Evolutionary conservation across 2,797 vertebrate genomes (phyloP).

Genomic region (Crossoptilon crossoptilon): DNA sequence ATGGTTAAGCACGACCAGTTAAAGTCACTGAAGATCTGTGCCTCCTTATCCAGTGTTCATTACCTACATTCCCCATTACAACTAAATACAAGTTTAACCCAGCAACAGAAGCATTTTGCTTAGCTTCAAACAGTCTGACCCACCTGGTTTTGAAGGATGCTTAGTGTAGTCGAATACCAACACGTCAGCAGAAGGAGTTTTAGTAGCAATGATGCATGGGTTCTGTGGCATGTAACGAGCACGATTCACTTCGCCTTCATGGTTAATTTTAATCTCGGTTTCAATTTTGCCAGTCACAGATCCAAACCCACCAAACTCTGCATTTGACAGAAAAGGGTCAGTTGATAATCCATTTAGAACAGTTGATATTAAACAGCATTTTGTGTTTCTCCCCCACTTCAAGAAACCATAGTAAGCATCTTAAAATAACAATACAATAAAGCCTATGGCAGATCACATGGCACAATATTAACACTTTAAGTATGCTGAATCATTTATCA

Average conservation of each 20-base stretch:
- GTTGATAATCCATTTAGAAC: neutral
- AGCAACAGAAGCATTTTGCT: neutral
- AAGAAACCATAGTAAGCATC: neutral
- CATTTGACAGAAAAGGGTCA: neutral
- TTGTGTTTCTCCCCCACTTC: neutral
- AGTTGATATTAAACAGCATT: neutral
- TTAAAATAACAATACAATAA: neutral
- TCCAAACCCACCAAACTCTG: conserved; percentile 95
- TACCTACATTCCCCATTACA: neutral
- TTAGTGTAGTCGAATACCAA: conserved; percentile 95
- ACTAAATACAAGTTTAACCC: neutral
- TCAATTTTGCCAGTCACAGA: conserved; percentile 94
- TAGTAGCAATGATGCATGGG: conserved; percentile 92
- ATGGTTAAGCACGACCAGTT: neutral
- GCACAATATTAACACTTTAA: neutral
- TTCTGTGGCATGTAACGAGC: conserved; percentile 96
- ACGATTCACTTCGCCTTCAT: conserved; percentile 94
- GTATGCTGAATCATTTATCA: neutral
- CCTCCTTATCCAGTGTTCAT: neutral
- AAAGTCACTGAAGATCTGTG: accelerated
- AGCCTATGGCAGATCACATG: neutral
- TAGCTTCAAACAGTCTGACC: neutral
- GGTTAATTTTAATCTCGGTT: conserved; percentile 95
- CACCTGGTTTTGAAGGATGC: conserved; percentile 91
- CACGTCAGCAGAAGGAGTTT: conserved; percentile 93